Conservation (phyloP, 2,797 vertebrate species). For the Notamacropus eugenii region DNA sequence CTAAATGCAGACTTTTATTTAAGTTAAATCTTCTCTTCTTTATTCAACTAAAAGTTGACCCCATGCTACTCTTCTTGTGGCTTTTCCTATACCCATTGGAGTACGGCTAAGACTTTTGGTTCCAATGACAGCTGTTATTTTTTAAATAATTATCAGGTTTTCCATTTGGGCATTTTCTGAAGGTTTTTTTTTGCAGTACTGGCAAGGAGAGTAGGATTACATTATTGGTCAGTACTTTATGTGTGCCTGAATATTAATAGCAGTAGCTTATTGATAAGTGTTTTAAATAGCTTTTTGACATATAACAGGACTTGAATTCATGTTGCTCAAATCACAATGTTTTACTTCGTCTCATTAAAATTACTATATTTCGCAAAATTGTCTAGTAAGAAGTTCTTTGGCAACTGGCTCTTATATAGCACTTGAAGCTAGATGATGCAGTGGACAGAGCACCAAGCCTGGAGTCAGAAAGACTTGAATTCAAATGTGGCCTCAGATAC, state of each 20-base stretch:
- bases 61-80: neutral
- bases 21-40: neutral
- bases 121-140: neutral
- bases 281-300: neutral
- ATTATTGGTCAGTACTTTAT: neutral
- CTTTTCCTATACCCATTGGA: neutral
- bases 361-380: neutral
- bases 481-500: no score
- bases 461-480: no score
- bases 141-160: neutral
- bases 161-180: neutral
- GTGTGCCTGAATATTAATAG: neutral
- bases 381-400: neutral
- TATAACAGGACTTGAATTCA: neutral
- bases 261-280: neutral
- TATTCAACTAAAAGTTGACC: neutral
- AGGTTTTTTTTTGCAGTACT: neutral
- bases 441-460: no score
- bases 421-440: no score
- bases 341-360: neutral
- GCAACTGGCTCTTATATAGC: neutral
- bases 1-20: neutral
- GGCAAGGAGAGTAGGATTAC: neutral
- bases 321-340: neutral
- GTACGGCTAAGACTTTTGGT: neutral